A percentile compares a stretch with the other conserved stretches of the same genome.
phyloP scores from a whole-genome alignment of 2,797 vertebrate species.

The Malacoctenus gilli region DNA sequence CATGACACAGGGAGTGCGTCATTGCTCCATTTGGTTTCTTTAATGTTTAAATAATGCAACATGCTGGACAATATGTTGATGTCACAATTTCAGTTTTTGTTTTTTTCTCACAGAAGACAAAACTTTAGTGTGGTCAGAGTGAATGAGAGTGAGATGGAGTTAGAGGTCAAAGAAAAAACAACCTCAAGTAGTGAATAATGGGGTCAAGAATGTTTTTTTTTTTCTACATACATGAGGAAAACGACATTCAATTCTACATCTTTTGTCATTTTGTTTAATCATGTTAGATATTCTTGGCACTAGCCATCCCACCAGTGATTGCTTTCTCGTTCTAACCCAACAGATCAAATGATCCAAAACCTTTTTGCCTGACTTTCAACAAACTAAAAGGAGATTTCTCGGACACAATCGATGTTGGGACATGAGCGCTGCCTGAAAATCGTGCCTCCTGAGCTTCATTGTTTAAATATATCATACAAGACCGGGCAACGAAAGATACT shows the following conservation, averaged over 20 bases:
- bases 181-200: no score
- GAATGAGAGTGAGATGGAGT: no score
- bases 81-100: no score
- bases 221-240: no score
- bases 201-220: no score
- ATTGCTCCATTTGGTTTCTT: no score
- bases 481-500: not conserved
- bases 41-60: no score
- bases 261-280: not conserved
- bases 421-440: not conserved
- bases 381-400: not conserved
- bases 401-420: not conserved
- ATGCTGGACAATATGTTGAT: no score
- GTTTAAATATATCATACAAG: slow-evolving; percentile 4
- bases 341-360: not conserved
- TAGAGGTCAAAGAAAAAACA: not conserved
- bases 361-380: not conserved
- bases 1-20: no score
- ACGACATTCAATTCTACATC: no score
- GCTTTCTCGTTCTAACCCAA: not conserved
- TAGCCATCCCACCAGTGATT: not conserved
- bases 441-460: not conserved
- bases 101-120: no score
- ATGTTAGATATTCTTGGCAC: not conserved
- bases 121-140: not conserved